A percentile compares a stretch with the other conserved stretches of the same genome.
Conservation (phyloP, 2,888 invertebrate species). For the Lagria hirta region DNA sequence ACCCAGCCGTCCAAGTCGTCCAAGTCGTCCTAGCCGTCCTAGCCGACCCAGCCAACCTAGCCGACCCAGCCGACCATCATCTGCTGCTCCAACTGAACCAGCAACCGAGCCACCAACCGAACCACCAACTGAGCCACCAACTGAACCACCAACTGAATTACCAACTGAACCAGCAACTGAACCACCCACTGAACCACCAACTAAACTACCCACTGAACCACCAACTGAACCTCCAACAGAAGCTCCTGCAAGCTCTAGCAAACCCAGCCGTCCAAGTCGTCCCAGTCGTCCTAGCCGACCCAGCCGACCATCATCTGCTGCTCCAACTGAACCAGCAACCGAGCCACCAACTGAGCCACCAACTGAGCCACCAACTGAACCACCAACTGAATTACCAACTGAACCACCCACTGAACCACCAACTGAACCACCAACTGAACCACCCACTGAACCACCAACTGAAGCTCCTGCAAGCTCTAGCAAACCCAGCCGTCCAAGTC, state of each 20-base stretch:
- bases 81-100: conserved; percentile 10
- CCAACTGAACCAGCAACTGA: conserved; percentile 4
- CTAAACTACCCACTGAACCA: conserved; percentile 2
- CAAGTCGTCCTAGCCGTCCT: conserved; percentile 4
- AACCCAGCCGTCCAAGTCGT: conserved; percentile 1
- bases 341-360: conserved; percentile 1
- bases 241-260: not conserved
- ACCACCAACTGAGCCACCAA: conserved; percentile 10
- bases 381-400: conserved; percentile 11
- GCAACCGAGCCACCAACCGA: conserved; percentile 3
- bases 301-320: too few species aligned
- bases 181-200: conserved; percentile 7
- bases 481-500: conserved; percentile 2
- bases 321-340: conserved; percentile 8
- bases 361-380: conserved; percentile 7
- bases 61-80: too few species aligned
- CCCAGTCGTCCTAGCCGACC: conserved; percentile 5
- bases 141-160: conserved; percentile 9
- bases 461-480: not conserved
- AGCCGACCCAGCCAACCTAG: conserved; percentile 3
- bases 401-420: not conserved
- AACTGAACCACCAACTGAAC: conserved; percentile 2
- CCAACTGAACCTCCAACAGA: conserved; percentile 7
- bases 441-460: conserved; percentile 1
- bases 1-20: conserved; percentile 9